phyloP scores from a whole-genome alignment of 1,140 invertebrate genomes.

The Apis dorsata region DNA sequence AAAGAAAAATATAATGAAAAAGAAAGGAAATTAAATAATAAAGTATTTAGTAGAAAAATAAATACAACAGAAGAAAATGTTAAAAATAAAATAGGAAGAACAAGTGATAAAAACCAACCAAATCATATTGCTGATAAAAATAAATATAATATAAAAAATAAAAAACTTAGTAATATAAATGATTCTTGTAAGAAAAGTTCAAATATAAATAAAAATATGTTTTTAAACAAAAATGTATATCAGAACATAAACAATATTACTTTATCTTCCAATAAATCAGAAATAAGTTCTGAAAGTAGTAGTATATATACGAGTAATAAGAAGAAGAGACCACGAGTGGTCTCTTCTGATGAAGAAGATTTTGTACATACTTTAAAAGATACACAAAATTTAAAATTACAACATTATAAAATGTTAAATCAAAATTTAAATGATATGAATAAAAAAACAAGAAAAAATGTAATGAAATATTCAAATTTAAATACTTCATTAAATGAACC shows the following conservation, averaged over 20 bases:
- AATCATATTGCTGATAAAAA: too few species aligned
- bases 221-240: neutral
- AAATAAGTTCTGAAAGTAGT: neutral
- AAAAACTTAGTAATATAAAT: neutral
- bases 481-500: neutral
- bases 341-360: neutral
- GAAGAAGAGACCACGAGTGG: neutral
- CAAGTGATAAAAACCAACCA: neutral
- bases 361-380: neutral
- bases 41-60: neutral
- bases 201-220: neutral
- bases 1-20: neutral
- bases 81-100: neutral
- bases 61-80: neutral
- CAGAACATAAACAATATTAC: neutral
- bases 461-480: neutral
- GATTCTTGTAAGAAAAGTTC: neutral
- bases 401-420: neutral
- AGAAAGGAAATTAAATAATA: neutral
- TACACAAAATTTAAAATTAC: neutral
- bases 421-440: neutral
- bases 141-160: neutral
- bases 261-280: too few species aligned
- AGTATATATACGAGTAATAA: neutral
- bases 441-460: neutral